These are phyloP conservation scores for Ardeotis arabs DNA, from an alignment of 2,113 vertebrate genomes.

Conservation along the genomic window DNA sequence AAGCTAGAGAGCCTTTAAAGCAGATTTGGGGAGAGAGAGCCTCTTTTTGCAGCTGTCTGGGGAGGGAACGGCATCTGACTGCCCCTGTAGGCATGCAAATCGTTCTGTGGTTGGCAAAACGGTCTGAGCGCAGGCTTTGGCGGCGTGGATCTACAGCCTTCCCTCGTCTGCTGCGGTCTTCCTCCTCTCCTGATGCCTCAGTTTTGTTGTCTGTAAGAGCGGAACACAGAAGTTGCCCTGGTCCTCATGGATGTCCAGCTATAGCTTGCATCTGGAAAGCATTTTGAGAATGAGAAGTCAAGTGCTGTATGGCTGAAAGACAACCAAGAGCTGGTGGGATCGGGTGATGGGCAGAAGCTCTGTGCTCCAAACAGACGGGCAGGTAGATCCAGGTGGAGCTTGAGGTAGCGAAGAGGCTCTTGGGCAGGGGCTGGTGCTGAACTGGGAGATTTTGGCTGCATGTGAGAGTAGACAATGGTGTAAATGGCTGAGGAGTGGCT, in stretches of 20 bases:
- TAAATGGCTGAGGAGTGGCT: background rate
- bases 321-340: background rate
- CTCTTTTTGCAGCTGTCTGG: background rate
- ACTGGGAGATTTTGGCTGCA: background rate
- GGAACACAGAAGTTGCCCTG: background rate
- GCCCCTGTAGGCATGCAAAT: background rate
- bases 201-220: background rate
- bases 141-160: background rate
- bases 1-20: constrained; percentile 24
- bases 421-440: background rate
- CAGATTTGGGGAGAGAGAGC: background rate
- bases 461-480: background rate
- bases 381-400: background rate
- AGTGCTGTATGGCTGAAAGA: background rate
- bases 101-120: background rate
- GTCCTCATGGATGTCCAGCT: background rate
- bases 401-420: background rate
- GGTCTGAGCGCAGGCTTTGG: background rate
- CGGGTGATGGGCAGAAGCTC: background rate
- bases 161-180: background rate
- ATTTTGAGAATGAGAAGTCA: background rate
- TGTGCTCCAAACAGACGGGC: background rate
- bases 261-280: background rate
- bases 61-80: background rate
- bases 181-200: background rate